phyloP scores from a whole-genome alignment of 92 coral and sea anemone species.

The Heliopora coerulea region DNA sequence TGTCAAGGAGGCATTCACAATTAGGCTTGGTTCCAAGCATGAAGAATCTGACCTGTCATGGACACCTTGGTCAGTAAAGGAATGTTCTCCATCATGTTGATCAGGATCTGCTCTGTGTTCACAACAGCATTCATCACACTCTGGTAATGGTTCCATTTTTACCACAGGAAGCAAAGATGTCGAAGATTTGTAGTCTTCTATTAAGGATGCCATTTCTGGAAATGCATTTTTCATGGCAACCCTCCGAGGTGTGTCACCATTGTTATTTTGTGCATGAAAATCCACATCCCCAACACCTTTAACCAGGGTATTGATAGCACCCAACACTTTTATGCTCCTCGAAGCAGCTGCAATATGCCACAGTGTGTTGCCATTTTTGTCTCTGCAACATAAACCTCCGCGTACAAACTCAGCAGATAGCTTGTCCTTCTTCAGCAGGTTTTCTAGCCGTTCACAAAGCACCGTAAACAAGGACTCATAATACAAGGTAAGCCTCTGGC shows the following conservation, averaged over 20 bases:
- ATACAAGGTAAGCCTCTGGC: constrained; percentile 7
- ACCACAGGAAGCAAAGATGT: constrained; percentile 1
- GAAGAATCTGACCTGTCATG: not conserved
- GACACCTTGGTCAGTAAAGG: not conserved
- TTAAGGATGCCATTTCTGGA: constrained; percentile 16
- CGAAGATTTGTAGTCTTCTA: constrained; percentile 25
- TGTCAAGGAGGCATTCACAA: not conserved
- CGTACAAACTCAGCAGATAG: constrained; percentile 30
- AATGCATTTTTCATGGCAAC: constrained; percentile 19
- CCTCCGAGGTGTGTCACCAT: constrained; percentile 20
- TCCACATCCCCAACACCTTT: not conserved
- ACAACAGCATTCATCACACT: constrained; percentile 11
- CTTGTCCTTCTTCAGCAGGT: not conserved
- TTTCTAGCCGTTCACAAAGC: constrained; percentile 30
- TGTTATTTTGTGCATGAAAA: not conserved
- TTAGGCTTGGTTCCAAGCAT: constrained; percentile 7
- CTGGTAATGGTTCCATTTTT: constrained; percentile 19
- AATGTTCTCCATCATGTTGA: not conserved
- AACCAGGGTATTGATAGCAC: not conserved
- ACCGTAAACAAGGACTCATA: constrained; percentile 26
- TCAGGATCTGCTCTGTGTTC: not conserved
- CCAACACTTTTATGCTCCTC: not conserved
- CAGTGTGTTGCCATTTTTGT: constrained; percentile 13
- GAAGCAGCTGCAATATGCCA: constrained; percentile 25
- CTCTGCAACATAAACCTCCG: constrained; percentile 8